Evolutionary conservation across 2,113 vertebrate genomes (phyloP).

Genomic region (Calyptommatus sinebrachiatus): DNA sequence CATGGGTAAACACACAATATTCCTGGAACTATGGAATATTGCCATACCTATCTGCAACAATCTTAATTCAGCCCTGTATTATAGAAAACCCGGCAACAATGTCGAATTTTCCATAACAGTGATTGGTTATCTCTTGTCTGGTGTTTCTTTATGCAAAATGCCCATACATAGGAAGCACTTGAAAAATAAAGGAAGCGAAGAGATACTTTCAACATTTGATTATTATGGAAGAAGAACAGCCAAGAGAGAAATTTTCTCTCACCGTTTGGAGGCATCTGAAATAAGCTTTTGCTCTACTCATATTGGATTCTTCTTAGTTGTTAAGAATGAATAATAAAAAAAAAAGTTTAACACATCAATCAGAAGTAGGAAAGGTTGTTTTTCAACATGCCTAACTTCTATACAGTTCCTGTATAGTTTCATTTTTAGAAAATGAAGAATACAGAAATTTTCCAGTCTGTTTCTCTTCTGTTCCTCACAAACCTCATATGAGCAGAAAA

Average conservation of each 20-base stretch:
- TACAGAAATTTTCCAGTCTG: slow-evolving; percentile 12
- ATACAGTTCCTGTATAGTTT: not conserved
- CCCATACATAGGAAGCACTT: too few species aligned
- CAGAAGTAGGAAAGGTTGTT: not conserved
- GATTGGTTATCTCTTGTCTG: too few species aligned
- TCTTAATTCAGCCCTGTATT: too few species aligned
- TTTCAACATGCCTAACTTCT: too few species aligned
- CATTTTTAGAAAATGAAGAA: not conserved
- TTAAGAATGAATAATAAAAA: not conserved
- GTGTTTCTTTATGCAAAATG: too few species aligned
- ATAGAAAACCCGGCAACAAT: too few species aligned
- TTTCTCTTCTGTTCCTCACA: slow-evolving; percentile 39
- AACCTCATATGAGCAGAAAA: slow-evolving; percentile 40
- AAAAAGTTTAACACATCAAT: not conserved
- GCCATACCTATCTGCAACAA: too few species aligned
- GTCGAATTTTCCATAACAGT: too few species aligned
- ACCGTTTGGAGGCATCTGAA: not conserved
- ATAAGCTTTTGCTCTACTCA: not conserved
- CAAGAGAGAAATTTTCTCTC: not conserved
- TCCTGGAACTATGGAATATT: too few species aligned
- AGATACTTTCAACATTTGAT: too few species aligned
- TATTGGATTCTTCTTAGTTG: not conserved
- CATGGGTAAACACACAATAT: too few species aligned
- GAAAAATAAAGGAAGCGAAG: not conserved
- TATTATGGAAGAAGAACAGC: too few species aligned